Base-by-base conservation (phyloP, 2,113 vertebrate species). In the Orcinus orca region DNA sequence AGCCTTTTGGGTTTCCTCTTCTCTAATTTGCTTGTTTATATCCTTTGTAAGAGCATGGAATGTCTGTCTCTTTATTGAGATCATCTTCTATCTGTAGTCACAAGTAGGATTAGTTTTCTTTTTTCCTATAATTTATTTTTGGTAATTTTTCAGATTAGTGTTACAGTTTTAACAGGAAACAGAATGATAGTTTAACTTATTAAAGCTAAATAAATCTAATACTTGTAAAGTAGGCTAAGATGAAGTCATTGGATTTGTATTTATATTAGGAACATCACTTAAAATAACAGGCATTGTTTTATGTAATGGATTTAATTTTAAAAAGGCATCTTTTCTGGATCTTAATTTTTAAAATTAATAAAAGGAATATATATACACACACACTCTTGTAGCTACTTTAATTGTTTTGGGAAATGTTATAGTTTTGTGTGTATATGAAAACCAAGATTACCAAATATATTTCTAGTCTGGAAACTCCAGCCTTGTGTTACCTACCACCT, bases 91-190 rank as follows among this genome's bases (percentile, higher is more conserved):
- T 68, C 55, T 90, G 2, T 94, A 73, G 38, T 96, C 26, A 81
- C 18, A 58, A 67, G 25, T 62, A 33, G 20, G 62, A 36, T 58
- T 55, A 20, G 26, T 76, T 96, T 93, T 88, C 33, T 53, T 63
- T 80, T 65, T 79, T 88, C 53, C 23, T 96, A 13, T 68, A 68
- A 76, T 93, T 88, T 93, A 89, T 76, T 62, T 94, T 88, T 83
- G 82, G n/a, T 68, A 77, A 25, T 33, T 82, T 95, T 81, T 94
- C 21, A 88, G 55, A 9, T 90, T 86, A 63, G 2, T 74, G 26
- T 81, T 74, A 29, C 6, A 55, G 15, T 83, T 92, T 77, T 68
- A 94, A 44, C 36, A 88, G 70, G 80, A 77, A 88, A 70, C 17
- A 53, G 62, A 70, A 82, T 53, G 13, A 60, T 83, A 36, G 38